These are phyloP conservation scores for Acropternis orthonyx DNA, from an alignment of 2,797 vertebrate species.

Conservation along the genomic window DNA sequence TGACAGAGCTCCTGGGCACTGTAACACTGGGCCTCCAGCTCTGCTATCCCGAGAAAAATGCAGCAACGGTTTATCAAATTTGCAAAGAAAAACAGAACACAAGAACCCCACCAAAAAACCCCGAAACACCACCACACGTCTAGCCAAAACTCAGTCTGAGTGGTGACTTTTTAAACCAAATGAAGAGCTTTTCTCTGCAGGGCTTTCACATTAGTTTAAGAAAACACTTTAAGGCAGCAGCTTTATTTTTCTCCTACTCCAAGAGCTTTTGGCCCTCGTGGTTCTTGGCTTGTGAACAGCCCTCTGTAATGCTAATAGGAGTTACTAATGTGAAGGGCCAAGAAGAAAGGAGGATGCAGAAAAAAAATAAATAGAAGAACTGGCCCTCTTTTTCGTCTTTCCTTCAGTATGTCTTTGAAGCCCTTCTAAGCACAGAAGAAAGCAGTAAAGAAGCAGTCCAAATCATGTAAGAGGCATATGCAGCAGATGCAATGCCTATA, in stretches of 20 bases:
- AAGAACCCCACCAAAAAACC: not conserved
- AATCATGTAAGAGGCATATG: not conserved
- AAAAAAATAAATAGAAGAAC: not conserved
- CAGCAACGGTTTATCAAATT: not conserved
- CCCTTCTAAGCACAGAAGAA: not conserved
- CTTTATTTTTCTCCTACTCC: not conserved
- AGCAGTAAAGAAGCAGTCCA: not conserved
- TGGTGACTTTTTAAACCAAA: not conserved
- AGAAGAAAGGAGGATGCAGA: not conserved
- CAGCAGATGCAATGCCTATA: slow-evolving; percentile 40
- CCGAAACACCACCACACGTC: not conserved
- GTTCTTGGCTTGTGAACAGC: not conserved
- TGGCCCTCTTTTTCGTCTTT: not conserved
- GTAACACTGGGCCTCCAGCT: not conserved
- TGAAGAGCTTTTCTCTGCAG: not conserved
- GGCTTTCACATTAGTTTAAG: not conserved
- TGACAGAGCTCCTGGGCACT: not conserved
- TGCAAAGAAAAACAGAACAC: not conserved
- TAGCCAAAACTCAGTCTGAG: not conserved
- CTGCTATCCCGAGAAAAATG: not conserved
- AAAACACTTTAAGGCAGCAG: not conserved
- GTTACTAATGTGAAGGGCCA: not conserved
- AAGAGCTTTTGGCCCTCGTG: not conserved
- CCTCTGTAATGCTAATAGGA: not conserved
- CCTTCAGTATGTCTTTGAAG: not conserved